Conservation (phyloP, 2,888 invertebrate species). For the Cantharis nigra region DNA sequence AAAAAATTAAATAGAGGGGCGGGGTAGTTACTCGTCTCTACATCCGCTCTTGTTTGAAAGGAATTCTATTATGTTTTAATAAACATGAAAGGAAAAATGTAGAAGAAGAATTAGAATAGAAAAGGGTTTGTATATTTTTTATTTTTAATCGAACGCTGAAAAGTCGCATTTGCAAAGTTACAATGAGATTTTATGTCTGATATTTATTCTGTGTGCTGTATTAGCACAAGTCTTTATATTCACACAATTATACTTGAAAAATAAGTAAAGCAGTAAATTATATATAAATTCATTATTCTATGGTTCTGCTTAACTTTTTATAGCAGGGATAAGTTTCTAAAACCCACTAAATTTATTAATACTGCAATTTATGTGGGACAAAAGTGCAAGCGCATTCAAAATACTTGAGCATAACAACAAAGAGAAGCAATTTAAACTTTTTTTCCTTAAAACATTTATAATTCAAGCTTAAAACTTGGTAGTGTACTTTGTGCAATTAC, state of each 20-base stretch:
- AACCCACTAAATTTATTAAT: not conserved
- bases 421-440: conserved; percentile 9
- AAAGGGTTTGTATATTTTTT: too few species aligned
- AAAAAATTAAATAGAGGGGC: too few species aligned
- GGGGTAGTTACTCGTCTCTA: too few species aligned
- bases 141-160: too few species aligned
- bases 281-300: not conserved
- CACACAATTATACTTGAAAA: not conserved
- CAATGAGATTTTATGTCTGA: too few species aligned
- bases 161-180: too few species aligned
- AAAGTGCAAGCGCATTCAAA: not conserved
- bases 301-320: not conserved
- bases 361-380: not conserved
- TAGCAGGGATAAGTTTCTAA: not conserved
- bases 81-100: too few species aligned
- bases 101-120: too few species aligned
- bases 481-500: conserved; percentile 23
- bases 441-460: conserved; percentile 17
- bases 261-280: not conserved
- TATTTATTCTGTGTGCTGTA: too few species aligned
- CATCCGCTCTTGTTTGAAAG: too few species aligned
- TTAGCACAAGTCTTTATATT: not conserved
- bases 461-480: conserved; percentile 23
- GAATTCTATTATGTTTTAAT: too few species aligned
- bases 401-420: not conserved